Evolutionary conservation across 2,888 invertebrate species (phyloP).

Genomic region (Ophonus ardosiacus): DNA sequence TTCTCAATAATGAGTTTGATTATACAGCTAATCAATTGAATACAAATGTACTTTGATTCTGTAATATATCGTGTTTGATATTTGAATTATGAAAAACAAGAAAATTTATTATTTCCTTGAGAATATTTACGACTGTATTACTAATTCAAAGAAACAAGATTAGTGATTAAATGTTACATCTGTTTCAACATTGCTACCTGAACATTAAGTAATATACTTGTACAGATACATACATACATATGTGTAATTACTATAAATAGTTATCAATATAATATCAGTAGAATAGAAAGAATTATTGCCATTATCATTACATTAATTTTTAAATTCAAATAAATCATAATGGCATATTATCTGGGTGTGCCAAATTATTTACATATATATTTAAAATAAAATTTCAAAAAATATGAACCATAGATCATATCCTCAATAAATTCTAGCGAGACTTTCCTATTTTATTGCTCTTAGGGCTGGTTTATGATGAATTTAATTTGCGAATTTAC

Average conservation of each 20-base stretch:
- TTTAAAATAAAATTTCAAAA: too few species aligned
- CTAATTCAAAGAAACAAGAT: constrained; percentile 1
- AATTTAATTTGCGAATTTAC: too few species aligned
- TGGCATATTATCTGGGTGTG: neutral
- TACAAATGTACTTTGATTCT: neutral
- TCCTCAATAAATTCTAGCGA: too few species aligned
- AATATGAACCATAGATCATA: too few species aligned
- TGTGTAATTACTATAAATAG: neutral
- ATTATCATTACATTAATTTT: neutral
- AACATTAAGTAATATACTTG: neutral
- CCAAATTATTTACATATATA: too few species aligned
- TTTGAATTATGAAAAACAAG: neutral
- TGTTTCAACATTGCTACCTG: neutral
- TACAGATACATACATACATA: neutral
- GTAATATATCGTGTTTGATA: neutral
- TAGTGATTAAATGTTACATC: neutral
- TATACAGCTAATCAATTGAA: neutral
- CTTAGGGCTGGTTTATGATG: too few species aligned
- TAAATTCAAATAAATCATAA: neutral
- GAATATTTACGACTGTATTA: neutral
- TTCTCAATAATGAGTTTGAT: neutral
- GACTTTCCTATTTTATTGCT: too few species aligned
- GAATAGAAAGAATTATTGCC: neutral
- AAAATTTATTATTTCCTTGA: neutral
- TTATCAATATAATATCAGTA: neutral